Base-by-base conservation (phyloP, 1,140 invertebrate genomes). In the Ceratina australensis region DNA sequence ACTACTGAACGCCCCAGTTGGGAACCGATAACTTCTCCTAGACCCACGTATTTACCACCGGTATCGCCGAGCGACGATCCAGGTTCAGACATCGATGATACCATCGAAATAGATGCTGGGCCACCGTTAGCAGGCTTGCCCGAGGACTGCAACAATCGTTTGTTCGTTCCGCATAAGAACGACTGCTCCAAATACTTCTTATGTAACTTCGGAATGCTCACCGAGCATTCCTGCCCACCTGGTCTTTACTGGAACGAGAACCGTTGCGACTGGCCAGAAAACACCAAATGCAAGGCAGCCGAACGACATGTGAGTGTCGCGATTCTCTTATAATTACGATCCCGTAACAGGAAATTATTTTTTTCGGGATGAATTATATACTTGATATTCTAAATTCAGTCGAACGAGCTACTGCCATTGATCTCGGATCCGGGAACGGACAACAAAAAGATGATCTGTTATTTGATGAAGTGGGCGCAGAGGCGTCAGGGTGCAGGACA, bases 391-490 rank as follows among this genome's bases (percentile, higher is more conserved):
- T n/a, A 65, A 79, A 75, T 16, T 3, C 52, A 83, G 82, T 61
- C 59, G 18, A 79, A 57, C 47, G 49, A 64, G 16, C 60, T 61
- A 8, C 20, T 66, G 15, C 59, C 22, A 22, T 10, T 67, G 8
- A 80, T 54, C 63, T 15, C 20, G 5, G 18, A 8, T 13, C 24
- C 50, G 7, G 67, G 89, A 2, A 86, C 42, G 16, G 84, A 89
- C 8, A 60, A 87, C 1, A 90, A 92, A 3, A 93, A 93, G 81
- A 94, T 98, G 0, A 93, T 98, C 0, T 98, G 97, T 89, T 98
- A 98, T 83, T 94, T 97, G 86, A 96, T 96, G 15, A 97, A 95
- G 86, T 98, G 97, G 97, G 94, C 97, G 0, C 95, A 95, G 89
- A 97, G 97, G 86, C 93, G 97, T 67, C 95, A 95, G 79, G 95